These are phyloP conservation scores for Cyaniris semiargus DNA, from an alignment of 2,888 invertebrate species.

Conservation along the genomic window DNA sequence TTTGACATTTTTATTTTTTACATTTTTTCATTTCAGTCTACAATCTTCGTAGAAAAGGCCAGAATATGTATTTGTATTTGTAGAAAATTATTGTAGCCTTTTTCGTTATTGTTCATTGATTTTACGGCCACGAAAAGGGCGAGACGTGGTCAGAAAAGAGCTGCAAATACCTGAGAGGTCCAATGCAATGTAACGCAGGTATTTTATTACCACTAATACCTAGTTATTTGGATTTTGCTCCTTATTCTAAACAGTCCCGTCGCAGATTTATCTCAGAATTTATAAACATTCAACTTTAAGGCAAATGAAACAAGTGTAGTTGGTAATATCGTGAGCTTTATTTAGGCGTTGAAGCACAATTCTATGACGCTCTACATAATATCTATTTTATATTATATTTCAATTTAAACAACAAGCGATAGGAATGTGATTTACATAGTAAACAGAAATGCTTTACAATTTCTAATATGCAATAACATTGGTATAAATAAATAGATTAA, in stretches of 20 bases:
- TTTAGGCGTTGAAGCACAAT: slow-evolving; percentile 28
- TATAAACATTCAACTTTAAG: not conserved
- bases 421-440: slow-evolving; percentile 45
- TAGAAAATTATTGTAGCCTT: too few relatives aligned
- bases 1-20: not conserved
- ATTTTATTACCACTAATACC: too few relatives aligned
- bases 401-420: slow-evolving; percentile 43
- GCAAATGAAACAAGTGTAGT: slow-evolving; percentile 25
- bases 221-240: too few relatives aligned
- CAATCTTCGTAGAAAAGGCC: too few relatives aligned
- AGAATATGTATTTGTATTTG: too few relatives aligned
- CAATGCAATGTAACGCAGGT: too few relatives aligned
- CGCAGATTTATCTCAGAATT: too few relatives aligned
- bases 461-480: slow-evolving; percentile 18
- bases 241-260: too few relatives aligned
- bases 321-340: slow-evolving; percentile 26
- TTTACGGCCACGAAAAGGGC: too few relatives aligned
- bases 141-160: too few relatives aligned
- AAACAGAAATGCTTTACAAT: slow-evolving; percentile 30
- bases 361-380: slow-evolving; percentile 40
- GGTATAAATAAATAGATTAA: slow-evolving; percentile 38
- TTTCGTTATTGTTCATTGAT: too few relatives aligned
- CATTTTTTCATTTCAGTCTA: not conserved
- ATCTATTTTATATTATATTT: slow-evolving; percentile 42
- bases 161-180: too few relatives aligned